A percentile compares a stretch with the other conserved stretches of the same genome.
These are phyloP conservation scores for Aphelenchoides avenae DNA, from an alignment of 1,140 invertebrate species.

Conservation along the genomic window DNA sequence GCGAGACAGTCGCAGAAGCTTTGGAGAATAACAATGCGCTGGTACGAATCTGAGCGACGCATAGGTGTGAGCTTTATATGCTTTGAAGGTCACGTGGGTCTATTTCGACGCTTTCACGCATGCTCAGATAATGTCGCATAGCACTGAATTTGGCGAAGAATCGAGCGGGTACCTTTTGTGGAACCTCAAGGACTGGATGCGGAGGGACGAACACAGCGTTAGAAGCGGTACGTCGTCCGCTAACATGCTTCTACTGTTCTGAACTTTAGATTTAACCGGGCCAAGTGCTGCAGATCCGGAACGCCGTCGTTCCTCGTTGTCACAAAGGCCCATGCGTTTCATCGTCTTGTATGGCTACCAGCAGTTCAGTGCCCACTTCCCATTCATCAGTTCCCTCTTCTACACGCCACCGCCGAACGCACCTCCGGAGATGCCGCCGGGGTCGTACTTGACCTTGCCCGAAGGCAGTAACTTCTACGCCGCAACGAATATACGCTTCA, in stretches of 20 bases:
- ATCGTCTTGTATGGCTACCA: constrained; percentile 33
- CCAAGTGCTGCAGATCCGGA: constrained; percentile 6
- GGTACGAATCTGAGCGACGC: too few relatives aligned
- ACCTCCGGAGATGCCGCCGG: constrained; percentile 21
- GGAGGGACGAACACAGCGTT: constrained; percentile 4
- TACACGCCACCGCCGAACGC: constrained; percentile 1
- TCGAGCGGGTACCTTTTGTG: constrained; percentile 21
- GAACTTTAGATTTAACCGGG: too few relatives aligned
- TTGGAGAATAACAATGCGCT: too few relatives aligned
- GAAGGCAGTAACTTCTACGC: constrained; percentile 40
- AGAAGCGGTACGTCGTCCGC: too few relatives aligned
- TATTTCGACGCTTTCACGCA: constrained; percentile 34
- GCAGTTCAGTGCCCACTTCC: constrained; percentile 27
- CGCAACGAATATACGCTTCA: constrained; percentile 24
- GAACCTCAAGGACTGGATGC: constrained; percentile 23
- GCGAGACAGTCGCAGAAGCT: too few relatives aligned
- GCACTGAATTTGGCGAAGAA: constrained; percentile 22
- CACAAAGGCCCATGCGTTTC: constrained; percentile 14
- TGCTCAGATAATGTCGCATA: constrained; percentile 19
- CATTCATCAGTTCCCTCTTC: constrained; percentile 32
- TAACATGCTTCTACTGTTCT: too few relatives aligned
- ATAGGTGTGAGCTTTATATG: too few relatives aligned
- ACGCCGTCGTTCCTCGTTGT: constrained; percentile 1
- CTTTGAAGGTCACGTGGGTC: constrained; percentile 24
- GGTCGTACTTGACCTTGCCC: constrained; percentile 29